Percentiles rank a stretch among this genome's conserved stretches.
phyloP scores from a whole-genome alignment of 2,888 invertebrate genomes.

The Sycophila texana region DNA sequence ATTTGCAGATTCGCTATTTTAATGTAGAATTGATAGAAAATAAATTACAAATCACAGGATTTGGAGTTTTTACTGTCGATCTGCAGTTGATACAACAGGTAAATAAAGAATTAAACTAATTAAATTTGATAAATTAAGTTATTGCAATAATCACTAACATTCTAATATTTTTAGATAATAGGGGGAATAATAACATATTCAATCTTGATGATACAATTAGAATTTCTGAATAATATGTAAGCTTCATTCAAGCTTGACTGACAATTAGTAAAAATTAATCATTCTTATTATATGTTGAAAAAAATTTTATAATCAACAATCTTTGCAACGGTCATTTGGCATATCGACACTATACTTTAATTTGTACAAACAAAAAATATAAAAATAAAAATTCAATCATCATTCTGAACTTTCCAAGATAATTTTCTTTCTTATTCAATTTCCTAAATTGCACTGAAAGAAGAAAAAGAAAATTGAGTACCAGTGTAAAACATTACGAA shows the following conservation, averaged over 20 bases:
- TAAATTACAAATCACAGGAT: conserved; percentile 64
- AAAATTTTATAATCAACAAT: too few species aligned
- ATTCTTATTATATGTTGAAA: background rate
- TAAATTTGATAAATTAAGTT: background rate
- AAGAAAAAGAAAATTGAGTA: too few species aligned
- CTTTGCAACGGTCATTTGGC: background rate
- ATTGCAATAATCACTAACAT: background rate
- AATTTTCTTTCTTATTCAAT: too few species aligned
- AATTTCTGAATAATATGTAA: background rate
- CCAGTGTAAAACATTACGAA: too few species aligned
- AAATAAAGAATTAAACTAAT: conserved; percentile 1
- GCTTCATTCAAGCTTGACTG: background rate
- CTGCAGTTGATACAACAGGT: conserved; percentile 64
- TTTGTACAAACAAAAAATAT: background rate
- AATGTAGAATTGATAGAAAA: conserved; percentile 65
- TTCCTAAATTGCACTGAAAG: too few species aligned
- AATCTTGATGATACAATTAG: conserved; percentile 66
- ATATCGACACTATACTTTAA: background rate
- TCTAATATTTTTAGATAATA: conserved; percentile 56
- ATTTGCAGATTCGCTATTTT: conserved; percentile 64
- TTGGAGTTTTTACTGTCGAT: conserved; percentile 64
- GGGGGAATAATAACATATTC: conserved; percentile 66
- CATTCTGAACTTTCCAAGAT: background rate
- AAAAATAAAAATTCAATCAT: background rate
- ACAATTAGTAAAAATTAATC: background rate